These are phyloP conservation scores for Miltochrista miniata DNA, from an alignment of 2,888 invertebrate genomes.

Conservation along the genomic window DNA sequence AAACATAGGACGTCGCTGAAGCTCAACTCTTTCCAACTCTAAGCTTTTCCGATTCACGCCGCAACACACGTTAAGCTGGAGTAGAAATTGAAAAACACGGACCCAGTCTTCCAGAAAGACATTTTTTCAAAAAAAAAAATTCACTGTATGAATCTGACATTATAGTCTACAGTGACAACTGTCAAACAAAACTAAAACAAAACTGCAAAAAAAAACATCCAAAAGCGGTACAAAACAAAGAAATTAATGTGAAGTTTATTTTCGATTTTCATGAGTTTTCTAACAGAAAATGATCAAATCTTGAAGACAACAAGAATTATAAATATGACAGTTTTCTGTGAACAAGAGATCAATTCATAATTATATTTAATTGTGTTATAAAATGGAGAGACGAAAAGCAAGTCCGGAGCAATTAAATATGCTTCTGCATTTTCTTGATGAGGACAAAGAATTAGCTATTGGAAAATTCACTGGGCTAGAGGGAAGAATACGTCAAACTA, in stretches of 20 bases:
- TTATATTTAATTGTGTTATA: neutral
- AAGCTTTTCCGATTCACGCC: too few relatives aligned
- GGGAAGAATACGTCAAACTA: slow-evolving; percentile 60
- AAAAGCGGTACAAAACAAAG: slow-evolving; percentile 25
- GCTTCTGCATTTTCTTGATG: slow-evolving; percentile 61
- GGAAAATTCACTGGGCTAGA: slow-evolving; percentile 61
- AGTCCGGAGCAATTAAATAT: slow-evolving; percentile 65
- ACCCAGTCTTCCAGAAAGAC: too few relatives aligned
- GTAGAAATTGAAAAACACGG: too few relatives aligned
- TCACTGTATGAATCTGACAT: too few relatives aligned
- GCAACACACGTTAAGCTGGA: too few relatives aligned
- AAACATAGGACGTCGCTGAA: too few relatives aligned
- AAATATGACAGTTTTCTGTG: too few relatives aligned
- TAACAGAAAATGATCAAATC: slow-evolving; percentile 14
- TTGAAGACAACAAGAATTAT: neutral
- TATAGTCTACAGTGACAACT: neutral
- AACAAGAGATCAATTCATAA: neutral
- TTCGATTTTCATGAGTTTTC: slow-evolving; percentile 3
- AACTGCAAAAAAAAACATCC: slow-evolving; percentile 17
- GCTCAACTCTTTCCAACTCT: too few relatives aligned
- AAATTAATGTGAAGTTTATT: too few relatives aligned
- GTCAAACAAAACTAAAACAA: slow-evolving; percentile 5
- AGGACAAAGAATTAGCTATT: slow-evolving; percentile 61
- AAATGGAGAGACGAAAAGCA: slow-evolving; percentile 54
- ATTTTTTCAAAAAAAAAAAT: too few relatives aligned